Percentiles rank a stretch among this genome's conserved stretches.
These are phyloP conservation scores for Eulithis prunata DNA, from an alignment of 2,888 invertebrate species.

Conservation along the genomic window DNA sequence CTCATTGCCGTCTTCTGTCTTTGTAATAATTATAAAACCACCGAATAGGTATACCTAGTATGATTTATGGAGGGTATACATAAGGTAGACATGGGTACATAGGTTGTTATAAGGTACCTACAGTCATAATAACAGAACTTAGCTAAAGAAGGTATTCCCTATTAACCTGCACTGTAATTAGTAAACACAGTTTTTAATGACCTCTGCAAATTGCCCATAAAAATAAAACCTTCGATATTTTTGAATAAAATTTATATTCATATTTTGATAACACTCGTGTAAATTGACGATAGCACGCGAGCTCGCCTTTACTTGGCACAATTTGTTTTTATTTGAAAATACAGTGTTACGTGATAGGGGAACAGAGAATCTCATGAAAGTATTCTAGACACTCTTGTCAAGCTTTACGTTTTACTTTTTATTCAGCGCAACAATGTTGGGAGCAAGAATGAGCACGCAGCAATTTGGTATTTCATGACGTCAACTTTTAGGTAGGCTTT, in stretches of 20 bases:
- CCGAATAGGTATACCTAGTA: too few relatives aligned
- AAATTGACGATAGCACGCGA: constrained; percentile 62
- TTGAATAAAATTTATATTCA: constrained; percentile 47
- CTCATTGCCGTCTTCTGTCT: too few relatives aligned
- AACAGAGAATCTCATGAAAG: constrained; percentile 1
- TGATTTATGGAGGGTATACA: too few relatives aligned
- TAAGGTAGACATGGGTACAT: too few relatives aligned
- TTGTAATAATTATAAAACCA: too few relatives aligned
- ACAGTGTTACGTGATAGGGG: constrained; percentile 52
- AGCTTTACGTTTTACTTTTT: not conserved
- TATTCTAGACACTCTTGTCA: constrained; percentile 6
- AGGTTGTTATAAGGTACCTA: too few relatives aligned
- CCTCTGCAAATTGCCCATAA: constrained; percentile 12
- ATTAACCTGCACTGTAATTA: constrained; percentile 7
- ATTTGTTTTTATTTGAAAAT: constrained; percentile 62
- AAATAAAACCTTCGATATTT: constrained; percentile 32
- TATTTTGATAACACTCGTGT: constrained; percentile 55
- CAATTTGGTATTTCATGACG: constrained; percentile 2
- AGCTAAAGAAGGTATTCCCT: not conserved
- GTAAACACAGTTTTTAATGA: constrained; percentile 21
- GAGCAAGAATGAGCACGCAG: constrained; percentile 2
- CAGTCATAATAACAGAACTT: not conserved
- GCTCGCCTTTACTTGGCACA: constrained; percentile 50
- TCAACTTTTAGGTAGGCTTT: not conserved
- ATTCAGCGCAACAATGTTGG: not conserved